Evolutionary conservation across 2,888 invertebrate species (phyloP).

Genomic region (Plebejus argus): DNA sequence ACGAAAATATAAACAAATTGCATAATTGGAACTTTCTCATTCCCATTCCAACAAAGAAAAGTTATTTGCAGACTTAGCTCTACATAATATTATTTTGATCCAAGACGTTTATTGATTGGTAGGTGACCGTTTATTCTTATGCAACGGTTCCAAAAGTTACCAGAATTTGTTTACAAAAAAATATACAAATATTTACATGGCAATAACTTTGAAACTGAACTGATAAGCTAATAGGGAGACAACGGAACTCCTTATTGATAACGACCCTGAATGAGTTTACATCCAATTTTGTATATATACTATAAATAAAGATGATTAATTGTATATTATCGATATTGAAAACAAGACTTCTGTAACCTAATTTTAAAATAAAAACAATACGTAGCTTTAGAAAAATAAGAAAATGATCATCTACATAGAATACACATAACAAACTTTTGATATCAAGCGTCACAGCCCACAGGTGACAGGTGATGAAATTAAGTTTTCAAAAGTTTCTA

Average conservation of each 20-base stretch:
- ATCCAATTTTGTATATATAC: neutral
- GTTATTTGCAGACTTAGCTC: neutral
- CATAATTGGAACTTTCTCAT: neutral
- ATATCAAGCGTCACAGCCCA: neutral
- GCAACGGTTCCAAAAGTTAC: neutral
- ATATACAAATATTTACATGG: neutral
- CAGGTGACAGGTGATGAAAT: neutral
- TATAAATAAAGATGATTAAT: neutral
- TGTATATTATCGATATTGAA: neutral
- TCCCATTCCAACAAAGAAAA: neutral
- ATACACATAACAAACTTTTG: neutral
- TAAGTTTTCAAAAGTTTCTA: neutral
- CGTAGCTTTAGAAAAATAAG: neutral
- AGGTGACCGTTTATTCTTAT: neutral
- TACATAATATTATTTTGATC: neutral
- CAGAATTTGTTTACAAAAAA: neutral
- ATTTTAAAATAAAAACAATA: neutral
- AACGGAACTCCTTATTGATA: constrained; percentile 18
- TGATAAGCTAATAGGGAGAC: constrained; percentile 20
- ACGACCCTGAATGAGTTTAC: constrained; percentile 19
- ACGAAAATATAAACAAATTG: neutral
- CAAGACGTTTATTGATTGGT: neutral
- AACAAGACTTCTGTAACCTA: neutral
- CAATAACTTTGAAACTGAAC: constrained; percentile 17
- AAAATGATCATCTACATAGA: neutral